Conservation (phyloP, 2,797 vertebrate genomes). For the Synanceia verrucosa region DNA sequence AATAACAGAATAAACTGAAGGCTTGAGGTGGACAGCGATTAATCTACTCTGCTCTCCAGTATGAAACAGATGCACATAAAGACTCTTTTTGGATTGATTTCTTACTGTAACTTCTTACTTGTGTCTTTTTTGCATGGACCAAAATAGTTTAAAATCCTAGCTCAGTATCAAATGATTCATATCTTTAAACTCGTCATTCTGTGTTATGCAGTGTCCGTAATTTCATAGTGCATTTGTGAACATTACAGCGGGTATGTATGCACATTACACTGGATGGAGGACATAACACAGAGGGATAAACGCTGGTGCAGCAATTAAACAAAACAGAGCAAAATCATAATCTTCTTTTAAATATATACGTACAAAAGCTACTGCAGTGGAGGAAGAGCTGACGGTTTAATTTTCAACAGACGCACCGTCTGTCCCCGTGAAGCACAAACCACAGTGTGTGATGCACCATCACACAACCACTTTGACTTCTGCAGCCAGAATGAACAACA, state of each 20-base stretch:
- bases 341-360: not conserved
- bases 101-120: not conserved
- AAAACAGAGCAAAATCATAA: not conserved
- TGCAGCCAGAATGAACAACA: constrained; percentile 2
- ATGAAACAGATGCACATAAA: no score
- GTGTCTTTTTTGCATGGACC: not conserved
- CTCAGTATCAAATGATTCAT: not conserved
- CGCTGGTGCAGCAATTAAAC: not conserved
- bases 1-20: no score
- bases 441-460: not conserved
- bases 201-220: not conserved
- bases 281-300: not conserved
- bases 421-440: not conserved
- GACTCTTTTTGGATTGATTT: no score
- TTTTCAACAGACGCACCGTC: constrained; percentile 2
- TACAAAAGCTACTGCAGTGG: no score
- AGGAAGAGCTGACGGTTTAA: not conserved
- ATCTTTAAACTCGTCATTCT: not conserved
- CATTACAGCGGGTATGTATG: not conserved
- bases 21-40: no score
- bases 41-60: no score
- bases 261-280: not conserved
- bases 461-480: not conserved
- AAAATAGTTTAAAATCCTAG: not conserved
- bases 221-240: not conserved